Evolutionary conservation across 2,113 vertebrate species (phyloP).

Genomic region (Coracopsis vasa): DNA sequence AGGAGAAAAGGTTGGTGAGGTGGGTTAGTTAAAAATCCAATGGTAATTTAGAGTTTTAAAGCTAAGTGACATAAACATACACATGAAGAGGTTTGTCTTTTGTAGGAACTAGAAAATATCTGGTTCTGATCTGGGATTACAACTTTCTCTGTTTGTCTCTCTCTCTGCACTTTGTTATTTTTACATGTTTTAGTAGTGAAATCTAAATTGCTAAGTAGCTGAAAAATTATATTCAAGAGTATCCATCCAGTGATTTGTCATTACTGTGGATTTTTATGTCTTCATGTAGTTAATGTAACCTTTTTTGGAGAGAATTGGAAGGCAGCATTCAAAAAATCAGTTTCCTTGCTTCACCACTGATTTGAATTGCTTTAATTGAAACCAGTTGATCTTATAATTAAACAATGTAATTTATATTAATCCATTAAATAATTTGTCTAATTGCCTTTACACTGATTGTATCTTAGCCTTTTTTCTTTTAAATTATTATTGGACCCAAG

Average conservation of each 20-base stretch:
- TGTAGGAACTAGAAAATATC: neutral
- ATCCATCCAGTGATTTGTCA: neutral
- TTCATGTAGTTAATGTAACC: neutral
- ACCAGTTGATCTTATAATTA: slow-evolving; percentile 66
- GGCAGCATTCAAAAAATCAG: neutral
- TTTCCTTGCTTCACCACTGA: neutral
- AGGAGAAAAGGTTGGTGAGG: neutral
- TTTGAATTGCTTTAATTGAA: slow-evolving; percentile 48
- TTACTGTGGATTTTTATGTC: neutral
- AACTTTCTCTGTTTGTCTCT: neutral
- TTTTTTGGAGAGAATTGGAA: neutral
- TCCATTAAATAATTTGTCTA: slow-evolving; percentile 55
- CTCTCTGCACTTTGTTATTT: neutral
- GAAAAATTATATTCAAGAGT: neutral
- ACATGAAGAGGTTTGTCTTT: neutral
- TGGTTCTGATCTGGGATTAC: neutral
- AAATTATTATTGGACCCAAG: slow-evolving; percentile 17
- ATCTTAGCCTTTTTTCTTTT: slow-evolving; percentile 48
- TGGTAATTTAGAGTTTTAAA: neutral
- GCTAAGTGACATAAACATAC: neutral
- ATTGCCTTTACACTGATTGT: slow-evolving; percentile 41
- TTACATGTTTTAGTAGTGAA: neutral
- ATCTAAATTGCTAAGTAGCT: neutral
- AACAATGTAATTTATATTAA: slow-evolving; percentile 65
- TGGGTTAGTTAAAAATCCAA: neutral